Percentiles rank a stretch among this genome's conserved stretches.
Evolutionary conservation across 1,140 invertebrate genomes (phyloP).

Genomic region (Drosophila athabasca): DNA sequence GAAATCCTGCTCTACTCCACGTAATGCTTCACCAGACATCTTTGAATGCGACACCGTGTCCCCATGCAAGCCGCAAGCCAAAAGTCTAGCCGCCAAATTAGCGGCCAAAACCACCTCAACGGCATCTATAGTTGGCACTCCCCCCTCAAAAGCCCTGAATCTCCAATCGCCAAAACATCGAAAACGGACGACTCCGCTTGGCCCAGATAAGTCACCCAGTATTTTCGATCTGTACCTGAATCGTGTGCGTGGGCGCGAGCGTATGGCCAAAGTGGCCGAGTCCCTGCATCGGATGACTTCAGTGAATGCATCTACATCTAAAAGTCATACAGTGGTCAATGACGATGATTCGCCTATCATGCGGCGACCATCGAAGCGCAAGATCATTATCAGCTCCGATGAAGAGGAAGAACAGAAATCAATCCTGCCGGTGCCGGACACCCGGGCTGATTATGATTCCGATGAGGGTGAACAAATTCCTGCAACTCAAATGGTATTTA

Average conservation of each 20-base stretch:
- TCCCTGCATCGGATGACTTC: constrained; percentile 41
- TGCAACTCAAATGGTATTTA: constrained; percentile 60
- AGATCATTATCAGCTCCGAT: constrained; percentile 67
- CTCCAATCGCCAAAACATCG: constrained; percentile 29
- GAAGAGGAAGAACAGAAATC: constrained; percentile 24
- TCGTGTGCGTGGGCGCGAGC: constrained; percentile 56
- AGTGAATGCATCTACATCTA: background rate
- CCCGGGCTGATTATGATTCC: constrained; percentile 6
- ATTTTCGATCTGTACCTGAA: constrained; percentile 72
- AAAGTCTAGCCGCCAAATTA: constrained; percentile 58
- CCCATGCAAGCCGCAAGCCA: constrained; percentile 43
- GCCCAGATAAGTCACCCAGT: constrained; percentile 61
- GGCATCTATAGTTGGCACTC: background rate
- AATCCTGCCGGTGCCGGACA: constrained; percentile 5
- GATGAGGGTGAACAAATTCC: constrained; percentile 55
- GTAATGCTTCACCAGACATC: constrained; percentile 56
- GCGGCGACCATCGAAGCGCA: constrained; percentile 53
- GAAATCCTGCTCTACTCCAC: background rate
- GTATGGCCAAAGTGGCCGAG: constrained; percentile 48
- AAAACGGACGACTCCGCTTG: background rate
- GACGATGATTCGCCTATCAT: constrained; percentile 61
- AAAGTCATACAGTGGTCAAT: background rate
- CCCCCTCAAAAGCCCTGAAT: background rate
- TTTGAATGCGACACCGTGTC: constrained; percentile 60
- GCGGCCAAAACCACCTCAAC: constrained; percentile 37